Evolutionary conservation across 2,113 vertebrate species (phyloP), one percentile per base, ranked within the genome.

Genomic region (Dicaeum eximium): DNA sequence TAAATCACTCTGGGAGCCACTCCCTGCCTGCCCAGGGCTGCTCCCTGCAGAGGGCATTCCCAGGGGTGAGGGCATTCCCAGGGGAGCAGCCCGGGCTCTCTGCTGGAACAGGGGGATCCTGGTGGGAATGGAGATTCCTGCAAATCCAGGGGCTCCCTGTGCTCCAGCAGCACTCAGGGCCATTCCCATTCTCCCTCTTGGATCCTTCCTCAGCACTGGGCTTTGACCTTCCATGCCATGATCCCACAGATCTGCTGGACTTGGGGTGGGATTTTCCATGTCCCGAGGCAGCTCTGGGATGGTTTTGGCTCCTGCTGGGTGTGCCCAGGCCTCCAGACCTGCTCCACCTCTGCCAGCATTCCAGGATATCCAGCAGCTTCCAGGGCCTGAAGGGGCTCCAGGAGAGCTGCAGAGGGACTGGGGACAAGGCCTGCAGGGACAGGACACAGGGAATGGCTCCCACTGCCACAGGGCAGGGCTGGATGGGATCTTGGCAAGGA

Each of bases 201-300:
- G n/a, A 20, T 69, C 72, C 33, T 58, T 50, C 37, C 37, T 8
- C 8, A 10, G 72, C 12, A 0, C 62, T 45, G 33, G 62, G 45
- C 62, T 23, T 18, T 6, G 2, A 23, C 22, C 23, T 45, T 47
- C 64, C 40, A 2, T 53, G 38, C 84, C 5, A 1, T 5, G 64
- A n/a, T 70, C 56, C 73, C 47, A 30, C 54, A 14, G 64, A 2
- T 33, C 54, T 62, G 47, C 22, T 0, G 5, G 38, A 4, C 38
- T 50, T 3, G 0, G 10, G 8, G 4, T 4, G 9, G 72, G 33
- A 23, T 69, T 60, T 86, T 69, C 73, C 7, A 0, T 23, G 33
- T 61, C 47, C 84, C 11, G 5, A 42, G 45, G 38, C 6, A 23
- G 38, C 54, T 69, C 64, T 78, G 64, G 84, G 38, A 6, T 54